phyloP scores from a whole-genome alignment of 2,797 vertebrate species.

The Gymnopithys bicolor region DNA sequence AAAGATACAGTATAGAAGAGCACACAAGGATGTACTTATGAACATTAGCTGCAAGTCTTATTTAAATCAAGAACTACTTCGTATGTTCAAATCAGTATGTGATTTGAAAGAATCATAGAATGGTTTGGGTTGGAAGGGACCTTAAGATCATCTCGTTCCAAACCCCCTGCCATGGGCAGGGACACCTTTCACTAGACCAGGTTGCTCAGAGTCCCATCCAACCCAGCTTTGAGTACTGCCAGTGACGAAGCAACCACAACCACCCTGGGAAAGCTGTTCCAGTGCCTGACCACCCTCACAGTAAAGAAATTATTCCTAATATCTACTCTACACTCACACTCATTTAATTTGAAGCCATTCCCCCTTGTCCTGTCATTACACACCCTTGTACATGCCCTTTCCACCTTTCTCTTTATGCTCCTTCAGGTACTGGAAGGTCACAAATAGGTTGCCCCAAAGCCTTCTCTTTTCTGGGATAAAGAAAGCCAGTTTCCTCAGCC shows the following conservation, averaged over 20 bases:
- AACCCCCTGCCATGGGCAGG: fast-evolving
- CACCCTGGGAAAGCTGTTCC: neutral
- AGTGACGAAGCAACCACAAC: neutral
- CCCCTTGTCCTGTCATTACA: neutral
- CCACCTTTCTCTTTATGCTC: neutral
- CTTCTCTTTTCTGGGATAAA: neutral
- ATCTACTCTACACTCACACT: neutral
- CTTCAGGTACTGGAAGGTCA: neutral
- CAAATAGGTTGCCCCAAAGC: neutral
- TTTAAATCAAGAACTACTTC: neutral
- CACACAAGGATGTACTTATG: fast-evolving
- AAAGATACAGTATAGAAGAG: neutral
- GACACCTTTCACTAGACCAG: neutral
- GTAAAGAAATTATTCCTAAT: neutral
- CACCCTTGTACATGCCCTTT: neutral
- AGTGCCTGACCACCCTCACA: neutral
- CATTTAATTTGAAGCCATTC: neutral
- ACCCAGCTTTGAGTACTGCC: neutral
- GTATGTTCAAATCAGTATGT: neutral
- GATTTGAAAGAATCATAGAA: neutral
- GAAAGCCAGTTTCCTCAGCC: neutral
- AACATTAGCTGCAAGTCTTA: neutral
- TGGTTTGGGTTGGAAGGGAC: neutral
- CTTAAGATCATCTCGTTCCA: neutral
- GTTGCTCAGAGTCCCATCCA: neutral